Evolutionary conservation across 2,888 invertebrate species (phyloP), one percentile per base, ranked within the genome.

Genomic region (Branchellion lobata): DNA sequence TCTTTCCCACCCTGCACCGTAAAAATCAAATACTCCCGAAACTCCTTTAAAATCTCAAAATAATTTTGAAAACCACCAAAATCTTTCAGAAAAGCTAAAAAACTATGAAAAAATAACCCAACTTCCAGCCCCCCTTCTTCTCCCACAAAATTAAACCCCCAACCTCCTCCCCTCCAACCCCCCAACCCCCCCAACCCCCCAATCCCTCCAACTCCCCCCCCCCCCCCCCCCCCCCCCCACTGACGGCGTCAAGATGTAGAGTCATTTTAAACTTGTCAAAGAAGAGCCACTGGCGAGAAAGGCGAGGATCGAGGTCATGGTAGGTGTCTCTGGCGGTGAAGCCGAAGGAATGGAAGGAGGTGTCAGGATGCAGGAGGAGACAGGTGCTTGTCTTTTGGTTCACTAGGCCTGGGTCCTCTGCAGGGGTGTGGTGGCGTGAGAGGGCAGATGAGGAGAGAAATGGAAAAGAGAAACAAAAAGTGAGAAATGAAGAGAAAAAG

Each of bases 251-350:
- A 75, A 88, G 86, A 82, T 90, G 90, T 1, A 90, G 86, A 57
- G 87, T 85, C 89, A 90, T 90, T 84, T 90, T 90, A 85, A 90
- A 90, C 83, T 89, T 89, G 81, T 90, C 90, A 84, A 90, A 90
- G 84, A 89, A 90, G 71, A 89, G 84, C 90, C 90, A 90, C 57
- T 86, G 86, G 80, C 86, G 85, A 0, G 90, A 88, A 80, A 89
- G 89, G 36, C 87, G 85, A 0, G 88, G 86, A 79, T 89, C 89
- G 61, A 90, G 85, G 84, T 90, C 89, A 82, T 90, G 89, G 84
- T 88, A 90, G 83, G 85, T 86, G 84, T 90, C 90, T 72, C 90
- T 84, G 3, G 90, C 90, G 21, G 87, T 85, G 83, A 87, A 90
- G 0, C 90, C 90, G 83, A 90, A 90, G 0, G 90, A 89, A 84